Percentiles rank a stretch among this genome's conserved stretches.
phyloP scores from a whole-genome alignment of 2,113 vertebrate genomes.

The Nyctibius bracteatus region DNA sequence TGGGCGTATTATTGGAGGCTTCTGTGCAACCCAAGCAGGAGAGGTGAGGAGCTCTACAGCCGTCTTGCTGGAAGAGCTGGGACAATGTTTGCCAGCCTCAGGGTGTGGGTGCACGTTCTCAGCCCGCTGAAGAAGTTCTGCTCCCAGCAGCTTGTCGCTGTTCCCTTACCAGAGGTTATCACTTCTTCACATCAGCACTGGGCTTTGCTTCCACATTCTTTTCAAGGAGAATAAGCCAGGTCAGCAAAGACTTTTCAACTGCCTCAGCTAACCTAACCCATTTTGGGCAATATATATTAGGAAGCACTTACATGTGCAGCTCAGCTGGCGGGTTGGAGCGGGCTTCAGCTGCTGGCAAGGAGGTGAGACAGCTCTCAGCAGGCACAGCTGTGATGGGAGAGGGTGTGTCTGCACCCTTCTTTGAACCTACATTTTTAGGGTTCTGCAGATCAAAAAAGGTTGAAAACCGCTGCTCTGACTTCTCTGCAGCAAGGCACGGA shows the following conservation, averaged over 20 bases:
- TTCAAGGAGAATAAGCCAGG: slow-evolving; percentile 33
- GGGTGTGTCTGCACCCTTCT: not conserved
- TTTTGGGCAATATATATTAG: not conserved
- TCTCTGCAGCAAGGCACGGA: not conserved
- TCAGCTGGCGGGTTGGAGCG: not conserved
- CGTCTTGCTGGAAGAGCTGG: not conserved
- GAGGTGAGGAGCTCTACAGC: not conserved
- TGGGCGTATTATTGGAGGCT: not conserved
- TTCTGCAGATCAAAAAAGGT: not conserved
- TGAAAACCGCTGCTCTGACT: not conserved
- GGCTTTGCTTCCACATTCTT: slow-evolving; percentile 5
- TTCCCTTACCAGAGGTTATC: not conserved
- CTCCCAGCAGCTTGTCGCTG: not conserved
- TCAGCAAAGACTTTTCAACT: slow-evolving; percentile 31
- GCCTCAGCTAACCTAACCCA: not conserved
- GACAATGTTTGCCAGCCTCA: not conserved
- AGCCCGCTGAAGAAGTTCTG: not conserved
- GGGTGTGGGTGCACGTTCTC: rapidly evolving
- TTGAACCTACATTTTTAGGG: not conserved
- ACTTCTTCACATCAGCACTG: not conserved
- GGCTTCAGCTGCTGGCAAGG: slow-evolving; percentile 17
- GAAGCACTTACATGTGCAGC: slow-evolving; percentile 5
- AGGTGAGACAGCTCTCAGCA: slow-evolving; percentile 47
- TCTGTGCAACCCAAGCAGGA: not conserved
- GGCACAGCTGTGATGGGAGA: slow-evolving; percentile 46